Evolutionary conservation across 2,888 invertebrate species (phyloP).

Genomic region (Trimorus sp.): DNA sequence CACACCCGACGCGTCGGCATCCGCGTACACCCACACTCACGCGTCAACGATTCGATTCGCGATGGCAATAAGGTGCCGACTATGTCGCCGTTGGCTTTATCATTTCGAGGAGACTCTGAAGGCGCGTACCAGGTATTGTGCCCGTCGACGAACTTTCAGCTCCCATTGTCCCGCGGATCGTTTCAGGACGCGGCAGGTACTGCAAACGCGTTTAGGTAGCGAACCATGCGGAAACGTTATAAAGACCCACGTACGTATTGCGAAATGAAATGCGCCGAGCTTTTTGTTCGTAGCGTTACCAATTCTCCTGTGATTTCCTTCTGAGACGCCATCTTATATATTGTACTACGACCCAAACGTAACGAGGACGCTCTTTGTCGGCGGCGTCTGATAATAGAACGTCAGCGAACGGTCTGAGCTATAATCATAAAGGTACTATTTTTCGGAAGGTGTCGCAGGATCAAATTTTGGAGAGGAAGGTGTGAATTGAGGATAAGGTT

Average conservation of each 20-base stretch:
- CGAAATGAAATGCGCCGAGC: slow-evolving; percentile 42
- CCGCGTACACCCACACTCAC: slow-evolving; percentile 24
- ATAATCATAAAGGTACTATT: no score
- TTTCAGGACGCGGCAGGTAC: slow-evolving; percentile 44
- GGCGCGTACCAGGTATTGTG: slow-evolving; percentile 61
- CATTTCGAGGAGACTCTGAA: slow-evolving; percentile 58
- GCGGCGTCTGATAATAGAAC: slow-evolving; percentile 28
- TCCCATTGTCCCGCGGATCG: slow-evolving; percentile 64
- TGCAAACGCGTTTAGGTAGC: slow-evolving; percentile 40
- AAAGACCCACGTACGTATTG: slow-evolving; percentile 43
- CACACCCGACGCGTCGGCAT: neutral
- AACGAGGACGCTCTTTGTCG: slow-evolving; percentile 38
- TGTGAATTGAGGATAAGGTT: no score
- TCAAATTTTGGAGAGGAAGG: neutral
- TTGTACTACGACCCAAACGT: slow-evolving; percentile 16
- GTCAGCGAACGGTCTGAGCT: neutral
- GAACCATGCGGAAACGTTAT: slow-evolving; percentile 57
- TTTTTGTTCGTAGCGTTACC: slow-evolving; percentile 47
- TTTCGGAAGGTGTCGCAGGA: no score
- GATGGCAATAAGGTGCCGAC: slow-evolving; percentile 72
- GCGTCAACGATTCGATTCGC: slow-evolving; percentile 67
- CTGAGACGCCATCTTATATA: slow-evolving; percentile 31
- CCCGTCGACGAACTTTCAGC: slow-evolving; percentile 61
- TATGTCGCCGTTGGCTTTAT: slow-evolving; percentile 60
- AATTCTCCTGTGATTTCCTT: slow-evolving; percentile 37